Conservation (phyloP, 2,113 vertebrate species). For the Cettia cetti region DNA sequence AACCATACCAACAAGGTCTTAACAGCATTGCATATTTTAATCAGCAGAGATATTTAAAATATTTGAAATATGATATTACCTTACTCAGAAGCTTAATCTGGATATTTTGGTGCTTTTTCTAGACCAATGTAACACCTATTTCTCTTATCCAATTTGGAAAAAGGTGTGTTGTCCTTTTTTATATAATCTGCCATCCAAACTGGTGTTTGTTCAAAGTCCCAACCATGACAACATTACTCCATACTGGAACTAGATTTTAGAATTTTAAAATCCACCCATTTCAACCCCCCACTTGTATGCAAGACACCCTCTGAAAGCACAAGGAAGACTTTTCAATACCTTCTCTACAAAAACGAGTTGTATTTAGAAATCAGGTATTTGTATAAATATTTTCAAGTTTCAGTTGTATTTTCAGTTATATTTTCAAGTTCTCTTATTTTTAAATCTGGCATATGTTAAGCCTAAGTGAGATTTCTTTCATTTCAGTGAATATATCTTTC, state of each 20-base stretch:
- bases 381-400: neutral
- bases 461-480: neutral
- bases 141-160: neutral
- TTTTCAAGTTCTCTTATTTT: neutral
- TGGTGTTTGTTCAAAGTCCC: neutral
- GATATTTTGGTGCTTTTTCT: neutral
- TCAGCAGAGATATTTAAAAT: neutral
- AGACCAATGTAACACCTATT: neutral
- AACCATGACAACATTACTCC: neutral
- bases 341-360: neutral
- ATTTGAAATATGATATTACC: neutral
- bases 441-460: neutral
- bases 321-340: neutral
- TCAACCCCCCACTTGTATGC: neutral
- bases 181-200: neutral
- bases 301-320: neutral
- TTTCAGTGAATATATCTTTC: neutral
- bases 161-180: neutral
- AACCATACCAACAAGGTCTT: neutral
- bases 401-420: neutral
- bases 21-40: neutral
- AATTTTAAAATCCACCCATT: neutral
- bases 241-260: neutral
- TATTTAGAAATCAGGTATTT: neutral
- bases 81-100: neutral